Base-by-base conservation (phyloP, 2,113 vertebrate species). In the Brachyhypopomus occidentalis region DNA sequence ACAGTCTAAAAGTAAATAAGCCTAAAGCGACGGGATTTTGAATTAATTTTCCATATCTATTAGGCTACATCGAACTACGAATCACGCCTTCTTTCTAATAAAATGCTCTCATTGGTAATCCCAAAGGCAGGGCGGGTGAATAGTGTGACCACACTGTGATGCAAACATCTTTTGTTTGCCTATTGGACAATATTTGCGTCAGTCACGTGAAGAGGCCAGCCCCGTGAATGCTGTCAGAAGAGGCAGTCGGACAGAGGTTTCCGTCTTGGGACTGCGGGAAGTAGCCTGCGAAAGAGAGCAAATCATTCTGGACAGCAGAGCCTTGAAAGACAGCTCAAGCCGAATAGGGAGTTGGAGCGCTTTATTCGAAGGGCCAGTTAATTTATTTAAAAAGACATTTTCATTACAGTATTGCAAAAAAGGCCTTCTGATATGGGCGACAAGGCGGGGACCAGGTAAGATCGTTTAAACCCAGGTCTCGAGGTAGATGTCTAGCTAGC, bases 381-480 rank as follows among this genome's bases (percentile, higher is more conserved):
- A n/a, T 12, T 79, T 41, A 25, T 55, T 69, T 3, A 75, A n/a
- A 76, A 23, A 79, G 41, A 38, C 16, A 45, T 55, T 69, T 38
- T 30, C 64, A 67, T 36, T 41, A 1, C 41, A 78, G 67, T 25
- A 36, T 34, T 75, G n/a, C 74, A 58, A 63, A 52, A 78, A 79
- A 74, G 71, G 73, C 85, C 72, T 48, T 77, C 34, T 58, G 81
- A 89, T 79, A 92, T 93, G 92, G 91, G 88, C 48, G 91, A 92
- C 84, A 91, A 84, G 89, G 71, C 88, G 55, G 91, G 89, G 75
- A 93, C 90, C 84, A 92, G 91, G 92, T 93, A 87, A 83, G 88
- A 23, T 38, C 14, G 2, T 72, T 60, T 79, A 55, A 41, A 64
- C 60, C 70, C 72, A 25, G 48, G 59, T 80, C 56, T 19, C 38